These are phyloP conservation scores for Pseudoips prasinana DNA, from an alignment of 2,888 invertebrate genomes.

Conservation along the genomic window DNA sequence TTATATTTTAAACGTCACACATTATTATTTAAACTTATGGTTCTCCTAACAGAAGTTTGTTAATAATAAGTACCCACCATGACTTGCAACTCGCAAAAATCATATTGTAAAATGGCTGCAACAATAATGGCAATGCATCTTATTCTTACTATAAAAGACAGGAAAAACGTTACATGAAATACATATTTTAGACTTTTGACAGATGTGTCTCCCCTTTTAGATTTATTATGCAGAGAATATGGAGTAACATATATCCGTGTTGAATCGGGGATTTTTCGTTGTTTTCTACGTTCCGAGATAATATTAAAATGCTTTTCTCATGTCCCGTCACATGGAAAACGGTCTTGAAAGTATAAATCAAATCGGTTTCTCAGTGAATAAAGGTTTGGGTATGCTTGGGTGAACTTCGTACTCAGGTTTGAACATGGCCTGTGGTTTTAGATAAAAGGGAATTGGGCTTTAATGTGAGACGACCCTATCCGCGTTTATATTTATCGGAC, in stretches of 20 bases:
- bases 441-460: too few species aligned
- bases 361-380: conserved; percentile 38
- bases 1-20: too few species aligned
- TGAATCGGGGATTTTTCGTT: conserved; percentile 56
- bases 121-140: conserved; percentile 41
- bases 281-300: conserved; percentile 57
- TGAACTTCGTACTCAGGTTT: conserved; percentile 23
- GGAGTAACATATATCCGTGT: conserved; percentile 61
- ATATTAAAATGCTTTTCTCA: conserved; percentile 57
- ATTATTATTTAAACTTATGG: too few species aligned
- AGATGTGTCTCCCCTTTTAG: conserved; percentile 72
- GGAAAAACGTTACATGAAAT: conserved; percentile 62
- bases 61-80: too few species aligned
- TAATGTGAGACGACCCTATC: too few species aligned
- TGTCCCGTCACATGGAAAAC: conserved; percentile 50
- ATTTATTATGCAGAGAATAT: conserved; percentile 72
- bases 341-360: conserved; percentile 57
- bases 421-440: conserved; percentile 22
- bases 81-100: too few species aligned
- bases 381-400: conserved; percentile 30
- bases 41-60: too few species aligned
- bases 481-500: too few species aligned
- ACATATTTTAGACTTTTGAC: conserved; percentile 80
- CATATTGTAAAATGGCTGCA: conserved; percentile 8
- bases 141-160: conserved; percentile 47